Evolutionary conservation across 2,888 invertebrate genomes (phyloP).

Genomic region (Blastobasis lacticolella): DNA sequence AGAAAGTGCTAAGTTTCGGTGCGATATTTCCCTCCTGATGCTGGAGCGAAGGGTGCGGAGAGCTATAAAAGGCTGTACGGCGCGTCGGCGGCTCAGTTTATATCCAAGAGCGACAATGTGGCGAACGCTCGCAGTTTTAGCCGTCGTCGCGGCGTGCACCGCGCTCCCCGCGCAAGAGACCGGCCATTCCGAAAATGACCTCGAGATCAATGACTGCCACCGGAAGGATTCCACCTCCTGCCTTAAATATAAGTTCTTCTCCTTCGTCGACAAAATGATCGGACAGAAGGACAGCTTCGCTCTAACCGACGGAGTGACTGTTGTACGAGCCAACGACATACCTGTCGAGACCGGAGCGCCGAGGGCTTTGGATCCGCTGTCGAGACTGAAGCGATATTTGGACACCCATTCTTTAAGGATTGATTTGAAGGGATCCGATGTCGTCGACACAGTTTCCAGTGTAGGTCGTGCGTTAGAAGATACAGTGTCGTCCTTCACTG

Average conservation of each 20-base stretch:
- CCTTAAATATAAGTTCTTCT: slow-evolving; percentile 90
- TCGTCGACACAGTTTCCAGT: slow-evolving; percentile 84
- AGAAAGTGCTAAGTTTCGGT: slow-evolving; percentile 56
- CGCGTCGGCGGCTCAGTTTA: slow-evolving; percentile 51
- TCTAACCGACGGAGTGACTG: slow-evolving; percentile 87
- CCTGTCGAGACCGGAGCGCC: slow-evolving; percentile 85
- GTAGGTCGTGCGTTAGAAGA: slow-evolving; percentile 87
- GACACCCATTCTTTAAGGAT: slow-evolving; percentile 87
- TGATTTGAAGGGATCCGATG: slow-evolving; percentile 88
- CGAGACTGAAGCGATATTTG: slow-evolving; percentile 83
- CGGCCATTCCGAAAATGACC: slow-evolving; percentile 82
- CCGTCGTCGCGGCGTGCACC: slow-evolving; percentile 66
- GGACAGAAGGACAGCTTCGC: slow-evolving; percentile 86
- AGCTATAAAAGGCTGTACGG: slow-evolving; percentile 51
- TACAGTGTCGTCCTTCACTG: slow-evolving; percentile 77
- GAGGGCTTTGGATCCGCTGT: slow-evolving; percentile 79
- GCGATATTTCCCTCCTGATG: slow-evolving; percentile 38
- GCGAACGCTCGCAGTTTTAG: slow-evolving; percentile 45
- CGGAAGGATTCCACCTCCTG: slow-evolving; percentile 89
- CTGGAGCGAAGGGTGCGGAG: slow-evolving; percentile 45
- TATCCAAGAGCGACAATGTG: slow-evolving; percentile 50
- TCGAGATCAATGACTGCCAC: slow-evolving; percentile 86
- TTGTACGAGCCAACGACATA: slow-evolving; percentile 82
- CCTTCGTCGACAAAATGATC: slow-evolving; percentile 89
- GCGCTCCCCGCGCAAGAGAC: slow-evolving; percentile 83